Evolutionary conservation across 2,888 invertebrate genomes (phyloP).

Genomic region (Tiliacea aurago): DNA sequence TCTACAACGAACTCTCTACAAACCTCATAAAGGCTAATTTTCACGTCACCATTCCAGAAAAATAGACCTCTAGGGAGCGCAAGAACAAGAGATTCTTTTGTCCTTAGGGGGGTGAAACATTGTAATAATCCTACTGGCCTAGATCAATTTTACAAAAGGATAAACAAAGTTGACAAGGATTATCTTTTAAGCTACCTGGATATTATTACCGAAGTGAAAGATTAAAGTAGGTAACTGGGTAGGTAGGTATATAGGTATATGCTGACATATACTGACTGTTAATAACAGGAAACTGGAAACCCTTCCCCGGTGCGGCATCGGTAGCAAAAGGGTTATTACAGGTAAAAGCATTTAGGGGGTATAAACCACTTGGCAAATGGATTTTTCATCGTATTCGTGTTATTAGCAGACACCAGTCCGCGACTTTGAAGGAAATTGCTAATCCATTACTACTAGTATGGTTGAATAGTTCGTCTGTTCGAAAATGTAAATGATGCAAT

Average conservation of each 20-base stretch:
- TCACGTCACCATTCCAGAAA: background rate
- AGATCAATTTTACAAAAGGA: constrained; percentile 28
- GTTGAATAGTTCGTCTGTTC: too few relatives aligned
- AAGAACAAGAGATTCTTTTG: constrained; percentile 35
- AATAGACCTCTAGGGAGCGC: background rate
- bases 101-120: constrained; percentile 24
- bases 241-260: too few relatives aligned
- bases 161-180: constrained; percentile 33
- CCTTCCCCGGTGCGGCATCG: background rate
- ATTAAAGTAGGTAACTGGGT: background rate
- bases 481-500: too few relatives aligned
- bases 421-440: too few relatives aligned
- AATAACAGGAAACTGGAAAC: background rate
- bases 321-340: background rate
- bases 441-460: too few relatives aligned
- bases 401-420: background rate
- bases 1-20: background rate
- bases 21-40: background rate
- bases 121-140: constrained; percentile 41
- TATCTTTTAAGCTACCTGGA: constrained; percentile 33
- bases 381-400: background rate
- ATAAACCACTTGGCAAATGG: background rate
- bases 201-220: constrained; percentile 5
- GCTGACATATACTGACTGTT: too few relatives aligned
- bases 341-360: background rate